Evolutionary conservation across 2,113 vertebrate species (phyloP), one percentile per base, ranked within the genome.

Genomic region (Brevimyrus niger): DNA sequence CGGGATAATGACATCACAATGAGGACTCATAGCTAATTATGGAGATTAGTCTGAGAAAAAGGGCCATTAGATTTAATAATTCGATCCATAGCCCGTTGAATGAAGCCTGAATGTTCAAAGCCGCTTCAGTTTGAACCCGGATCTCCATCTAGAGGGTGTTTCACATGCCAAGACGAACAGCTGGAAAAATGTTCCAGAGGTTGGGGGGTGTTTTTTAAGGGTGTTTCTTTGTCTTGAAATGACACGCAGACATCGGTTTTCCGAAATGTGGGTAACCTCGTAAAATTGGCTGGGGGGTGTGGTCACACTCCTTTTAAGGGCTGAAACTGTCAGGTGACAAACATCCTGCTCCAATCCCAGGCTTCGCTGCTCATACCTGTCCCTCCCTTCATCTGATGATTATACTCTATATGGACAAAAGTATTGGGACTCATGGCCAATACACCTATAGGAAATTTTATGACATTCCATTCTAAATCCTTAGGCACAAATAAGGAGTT

Each of bases 11-110:
- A 92, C 91, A 94, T 92, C 91, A 91, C 90, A 92, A 93, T 93
- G 94, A 89, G 87, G 88, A 90, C 91, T 91, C 93, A 92, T 93
- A 92, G 94, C 92, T 93, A 92, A 92, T 95, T 94, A 93, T 92
- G 91, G 92, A 92, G 90, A 91, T 92, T 90, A 92, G 91, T 92
- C 92, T 90, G 89, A 90, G 90, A 90, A 84, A 92, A 90, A 91
- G 90, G 87, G 87, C 90, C 91, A 85, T 91, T 84, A 89, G 89
- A 92, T 89, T 92, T 91, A 91, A 89, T 92, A 92, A 91, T 91
- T 88, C 89, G 91, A 48, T 92, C 83, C 90, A 91, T 90, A 86
- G 87, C 88, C 86, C 50, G 91, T 93, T 93, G 94, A 94, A 94
- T 93, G 92, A 92, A 93, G 92, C 91, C 85, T 61, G 90, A 90